These are phyloP conservation scores for Gerris buenoi DNA, from an alignment of 1,140 invertebrate species.

Conservation along the genomic window DNA sequence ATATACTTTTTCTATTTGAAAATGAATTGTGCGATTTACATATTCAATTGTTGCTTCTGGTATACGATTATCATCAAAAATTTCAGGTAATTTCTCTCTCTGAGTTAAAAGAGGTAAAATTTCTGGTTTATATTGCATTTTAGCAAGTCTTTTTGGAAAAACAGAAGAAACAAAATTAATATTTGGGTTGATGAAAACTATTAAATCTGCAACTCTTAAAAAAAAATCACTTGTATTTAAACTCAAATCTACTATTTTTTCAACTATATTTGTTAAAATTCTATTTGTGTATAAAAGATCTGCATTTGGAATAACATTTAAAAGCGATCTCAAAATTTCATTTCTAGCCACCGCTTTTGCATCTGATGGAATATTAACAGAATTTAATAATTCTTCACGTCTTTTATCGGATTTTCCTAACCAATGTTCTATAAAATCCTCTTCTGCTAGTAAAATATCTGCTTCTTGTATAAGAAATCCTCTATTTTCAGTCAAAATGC, in stretches of 20 bases:
- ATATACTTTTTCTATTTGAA: not conserved
- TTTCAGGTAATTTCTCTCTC: not conserved
- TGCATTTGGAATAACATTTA: not conserved
- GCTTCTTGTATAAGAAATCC: not conserved
- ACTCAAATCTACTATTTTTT: not conserved
- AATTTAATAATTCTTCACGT: not conserved
- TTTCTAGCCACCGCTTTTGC: not conserved
- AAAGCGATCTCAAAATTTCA: not conserved
- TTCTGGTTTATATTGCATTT: not conserved
- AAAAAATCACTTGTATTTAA: not conserved
- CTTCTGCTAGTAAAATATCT: not conserved
- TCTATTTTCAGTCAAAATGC: not conserved
- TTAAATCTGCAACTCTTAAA: not conserved
- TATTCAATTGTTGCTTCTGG: not conserved
- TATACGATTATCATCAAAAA: not conserved
- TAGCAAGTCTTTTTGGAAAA: not conserved
- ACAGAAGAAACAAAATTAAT: not conserved
- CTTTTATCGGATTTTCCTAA: not conserved
- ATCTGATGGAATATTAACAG: not conserved
- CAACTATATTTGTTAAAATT: not conserved
- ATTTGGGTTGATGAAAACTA: not conserved
- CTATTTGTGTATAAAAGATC: not conserved
- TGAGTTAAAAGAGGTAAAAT: not conserved
- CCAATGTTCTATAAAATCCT: not conserved
- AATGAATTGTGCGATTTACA: not conserved